A percentile compares a stretch with the other conserved stretches of the same genome.
Conservation (phyloP, 2,113 vertebrate species). For the Plestiodon gilberti region DNA sequence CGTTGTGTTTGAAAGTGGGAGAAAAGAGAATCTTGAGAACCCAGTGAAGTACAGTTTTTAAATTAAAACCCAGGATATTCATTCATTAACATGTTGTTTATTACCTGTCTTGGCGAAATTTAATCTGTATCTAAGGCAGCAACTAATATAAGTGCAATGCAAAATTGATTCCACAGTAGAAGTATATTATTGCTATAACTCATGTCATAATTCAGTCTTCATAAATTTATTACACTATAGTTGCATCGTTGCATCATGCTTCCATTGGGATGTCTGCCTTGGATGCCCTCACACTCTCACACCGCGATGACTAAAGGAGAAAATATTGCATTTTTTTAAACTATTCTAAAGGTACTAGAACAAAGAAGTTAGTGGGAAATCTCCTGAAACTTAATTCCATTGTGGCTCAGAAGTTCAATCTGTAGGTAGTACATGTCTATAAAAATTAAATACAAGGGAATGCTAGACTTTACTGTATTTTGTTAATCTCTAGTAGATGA, state of each 20-base stretch:
- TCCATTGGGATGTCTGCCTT: neutral
- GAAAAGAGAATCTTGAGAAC: neutral
- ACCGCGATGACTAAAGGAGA: constrained; percentile 11
- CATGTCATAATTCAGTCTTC: constrained; percentile 41
- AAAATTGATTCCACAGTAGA: constrained; percentile 56
- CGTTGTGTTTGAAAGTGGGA: neutral
- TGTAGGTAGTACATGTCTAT: neutral
- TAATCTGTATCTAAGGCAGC: constrained; percentile 42
- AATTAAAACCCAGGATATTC: constrained; percentile 8
- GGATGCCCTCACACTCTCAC: neutral
- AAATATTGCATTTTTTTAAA: no score
- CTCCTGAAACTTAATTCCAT: neutral
- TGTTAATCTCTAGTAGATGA: neutral
- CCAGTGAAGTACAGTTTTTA: constrained; percentile 20
- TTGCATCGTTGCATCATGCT: constrained; percentile 33
- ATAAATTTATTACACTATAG: constrained; percentile 27
- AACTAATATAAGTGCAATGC: constrained; percentile 38
- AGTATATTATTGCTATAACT: constrained; percentile 37
- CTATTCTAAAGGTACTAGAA: neutral
- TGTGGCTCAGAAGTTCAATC: neutral
- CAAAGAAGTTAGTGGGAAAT: neutral
- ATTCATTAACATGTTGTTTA: constrained; percentile 38
- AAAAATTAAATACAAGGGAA: neutral
- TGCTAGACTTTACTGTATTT: accelerated
- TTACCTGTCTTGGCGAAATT: constrained; percentile 15